These are phyloP conservation scores for Myotis yumanensis DNA, from an alignment of 2,113 vertebrate species.

Conservation along the genomic window DNA sequence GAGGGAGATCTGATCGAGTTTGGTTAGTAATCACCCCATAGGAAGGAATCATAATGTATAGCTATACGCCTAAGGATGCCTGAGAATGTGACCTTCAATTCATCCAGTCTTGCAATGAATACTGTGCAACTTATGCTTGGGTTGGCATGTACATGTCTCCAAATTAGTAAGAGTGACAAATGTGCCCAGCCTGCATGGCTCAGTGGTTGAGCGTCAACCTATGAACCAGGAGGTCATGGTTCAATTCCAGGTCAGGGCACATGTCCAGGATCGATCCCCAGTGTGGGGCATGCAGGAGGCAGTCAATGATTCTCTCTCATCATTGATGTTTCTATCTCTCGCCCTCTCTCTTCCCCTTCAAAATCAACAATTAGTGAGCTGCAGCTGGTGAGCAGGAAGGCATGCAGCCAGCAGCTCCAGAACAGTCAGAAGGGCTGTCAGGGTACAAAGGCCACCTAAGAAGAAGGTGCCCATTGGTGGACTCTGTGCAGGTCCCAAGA, in stretches of 20 bases:
- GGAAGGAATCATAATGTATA: neutral
- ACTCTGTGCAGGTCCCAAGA: neutral
- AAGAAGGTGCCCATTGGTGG: neutral
- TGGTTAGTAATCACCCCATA: neutral
- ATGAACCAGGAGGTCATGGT: too few species aligned
- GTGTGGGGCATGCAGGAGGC: too few species aligned
- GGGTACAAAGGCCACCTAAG: neutral
- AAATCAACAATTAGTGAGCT: neutral
- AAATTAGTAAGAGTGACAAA: constrained; percentile 44
- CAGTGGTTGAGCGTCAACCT: too few species aligned
- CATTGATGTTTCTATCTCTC: too few species aligned
- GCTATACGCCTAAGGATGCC: neutral
- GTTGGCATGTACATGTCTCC: neutral
- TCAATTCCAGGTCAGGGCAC: too few species aligned
- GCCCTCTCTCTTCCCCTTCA: too few species aligned
- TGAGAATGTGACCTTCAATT: neutral
- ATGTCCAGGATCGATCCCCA: too few species aligned
- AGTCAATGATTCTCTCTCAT: too few species aligned
- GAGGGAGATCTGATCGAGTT: neutral
- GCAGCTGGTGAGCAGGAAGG: neutral
- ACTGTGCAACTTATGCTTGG: neutral
- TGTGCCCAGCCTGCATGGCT: too few species aligned
- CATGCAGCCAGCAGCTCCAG: neutral
- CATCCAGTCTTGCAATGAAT: neutral
- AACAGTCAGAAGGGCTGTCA: neutral